Percentiles rank a stretch among this genome's conserved stretches.
Evolutionary conservation across 2,113 vertebrate genomes (phyloP).

Genomic region (Dicerorhinus sumatrensis): DNA sequence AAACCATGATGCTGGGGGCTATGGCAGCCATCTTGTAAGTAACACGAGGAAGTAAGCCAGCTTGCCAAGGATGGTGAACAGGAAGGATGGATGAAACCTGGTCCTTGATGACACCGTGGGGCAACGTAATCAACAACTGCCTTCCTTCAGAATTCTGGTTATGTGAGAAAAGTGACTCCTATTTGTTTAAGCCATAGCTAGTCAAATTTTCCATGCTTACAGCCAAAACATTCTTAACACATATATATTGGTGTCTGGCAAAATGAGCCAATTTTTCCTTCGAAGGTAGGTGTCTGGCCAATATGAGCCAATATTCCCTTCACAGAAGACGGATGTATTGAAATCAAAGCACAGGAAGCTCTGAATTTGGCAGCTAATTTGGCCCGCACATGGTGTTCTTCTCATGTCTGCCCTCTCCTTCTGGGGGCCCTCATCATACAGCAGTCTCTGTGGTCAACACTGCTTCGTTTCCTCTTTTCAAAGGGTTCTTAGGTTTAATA

Average conservation of each 20-base stretch:
- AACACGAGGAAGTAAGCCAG: not conserved
- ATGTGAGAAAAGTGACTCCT: not conserved
- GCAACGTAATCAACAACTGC: not conserved
- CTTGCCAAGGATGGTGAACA: not conserved
- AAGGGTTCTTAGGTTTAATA: not conserved
- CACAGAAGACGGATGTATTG: not conserved
- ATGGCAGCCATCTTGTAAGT: not conserved
- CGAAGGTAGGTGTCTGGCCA: not conserved
- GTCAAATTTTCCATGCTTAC: not conserved
- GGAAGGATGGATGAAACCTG: not conserved
- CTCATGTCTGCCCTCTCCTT: not conserved
- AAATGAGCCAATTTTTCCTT: conserved; percentile 1
- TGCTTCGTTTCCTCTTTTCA: not conserved
- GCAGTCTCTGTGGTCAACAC: not conserved
- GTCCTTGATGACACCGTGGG: not conserved
- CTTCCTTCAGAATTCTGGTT: not conserved
- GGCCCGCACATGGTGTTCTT: not conserved
- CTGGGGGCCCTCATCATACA: not conserved
- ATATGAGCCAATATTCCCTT: conserved; percentile 19
- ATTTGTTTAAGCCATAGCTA: conserved; percentile 23
- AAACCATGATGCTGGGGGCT: not conserved
- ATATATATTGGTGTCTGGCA: not conserved
- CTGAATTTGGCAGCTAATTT: not conserved
- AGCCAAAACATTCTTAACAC: not conserved
- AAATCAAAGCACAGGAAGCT: not conserved